Base-by-base conservation (phyloP, 1,140 invertebrate species). In the Oscheius sp. region DNA sequence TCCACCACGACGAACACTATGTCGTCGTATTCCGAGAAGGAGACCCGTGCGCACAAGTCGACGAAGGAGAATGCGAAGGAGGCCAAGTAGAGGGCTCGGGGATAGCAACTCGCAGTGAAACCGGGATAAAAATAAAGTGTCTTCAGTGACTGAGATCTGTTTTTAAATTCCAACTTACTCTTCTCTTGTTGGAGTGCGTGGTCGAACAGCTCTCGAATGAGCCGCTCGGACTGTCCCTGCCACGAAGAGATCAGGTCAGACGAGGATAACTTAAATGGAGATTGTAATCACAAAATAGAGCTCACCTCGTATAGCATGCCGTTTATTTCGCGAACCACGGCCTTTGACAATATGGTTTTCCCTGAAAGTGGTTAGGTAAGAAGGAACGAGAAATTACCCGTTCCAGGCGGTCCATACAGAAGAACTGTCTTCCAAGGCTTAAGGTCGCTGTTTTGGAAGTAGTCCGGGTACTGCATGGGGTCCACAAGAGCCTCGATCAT, bases 171-270 rank as follows among this genome's bases (percentile, higher is more conserved):
- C 15, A 55, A 23, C 23, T 29, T 31, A 66, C 64, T n/a, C 23
- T 59, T 64, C n/a, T 52, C 36, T 18, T 66, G 34, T 7, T 7
- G 23, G 38, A 66, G 20, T 10, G 38, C 64, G 26, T 55, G 34
- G 36, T 66, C 64, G 26, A 66, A 66, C 4, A 66, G 28, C n/a
- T 49, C 38, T 28, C 29, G n/a, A 18, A 66, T 66, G 36, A 66
- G 64, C 64, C 58, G 61, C 28, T 66, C 64, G 7, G 26, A 31
- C 26, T 66, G 64, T n/a, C 64, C 64, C 13, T 35, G 26, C 64
- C 64, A 66, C n/a, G 64, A 63, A 7, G 64, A 66, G 18, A 66
- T 66, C 36, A 66, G 64, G 58, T 66, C 64, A 7, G 64, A 65
- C 15, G 64, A 66, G n/a, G 62, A 64, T 46, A 64, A 15, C 23